A percentile compares a stretch with the other conserved stretches of the same genome.
Conservation (phyloP, 2,888 invertebrate genomes). For the Drosophila mimica region DNA sequence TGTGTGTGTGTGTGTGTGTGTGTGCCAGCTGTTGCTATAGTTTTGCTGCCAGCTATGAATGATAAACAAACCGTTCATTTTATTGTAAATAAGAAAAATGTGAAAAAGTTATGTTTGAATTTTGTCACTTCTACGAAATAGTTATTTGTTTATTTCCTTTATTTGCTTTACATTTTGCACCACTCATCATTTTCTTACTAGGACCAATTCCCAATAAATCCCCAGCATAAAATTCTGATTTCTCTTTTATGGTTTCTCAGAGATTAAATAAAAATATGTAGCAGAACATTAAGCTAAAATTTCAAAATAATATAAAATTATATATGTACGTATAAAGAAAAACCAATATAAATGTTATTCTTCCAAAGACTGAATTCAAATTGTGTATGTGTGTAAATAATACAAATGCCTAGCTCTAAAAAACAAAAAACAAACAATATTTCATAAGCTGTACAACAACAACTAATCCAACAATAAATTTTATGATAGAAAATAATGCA, state of each 20-base stretch:
- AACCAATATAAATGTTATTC: slow-evolving; percentile 80
- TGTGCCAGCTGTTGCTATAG: slow-evolving; percentile 26
- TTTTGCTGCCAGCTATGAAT: slow-evolving; percentile 45
- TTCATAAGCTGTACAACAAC: slow-evolving; percentile 40
- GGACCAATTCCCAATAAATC: slow-evolving; percentile 49
- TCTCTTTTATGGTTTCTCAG: slow-evolving; percentile 1
- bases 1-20: slow-evolving; percentile 21
- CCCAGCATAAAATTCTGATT: slow-evolving; percentile 6
- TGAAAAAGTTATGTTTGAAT: slow-evolving; percentile 6
- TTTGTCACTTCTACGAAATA: slow-evolving; percentile 4
- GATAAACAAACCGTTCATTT: slow-evolving; percentile 40
- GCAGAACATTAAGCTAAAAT: slow-evolving; percentile 10
- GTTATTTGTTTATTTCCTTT: neutral
- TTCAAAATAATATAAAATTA: slow-evolving; percentile 9
- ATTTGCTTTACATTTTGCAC: neutral
- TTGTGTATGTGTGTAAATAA: slow-evolving; percentile 81
- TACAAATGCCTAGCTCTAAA: slow-evolving; percentile 38
- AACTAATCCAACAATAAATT: slow-evolving; percentile 15
- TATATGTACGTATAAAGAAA: slow-evolving; percentile 44
- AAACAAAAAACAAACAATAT: slow-evolving; percentile 9
- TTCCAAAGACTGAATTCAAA: slow-evolving; percentile 84
- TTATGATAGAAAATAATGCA: neutral
- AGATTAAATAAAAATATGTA: slow-evolving; percentile 14
- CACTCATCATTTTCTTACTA: slow-evolving; percentile 22
- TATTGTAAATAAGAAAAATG: slow-evolving; percentile 38